These are phyloP conservation scores for Etia nguti DNA, from an alignment of 2,113 vertebrate genomes.

Conservation along the genomic window DNA sequence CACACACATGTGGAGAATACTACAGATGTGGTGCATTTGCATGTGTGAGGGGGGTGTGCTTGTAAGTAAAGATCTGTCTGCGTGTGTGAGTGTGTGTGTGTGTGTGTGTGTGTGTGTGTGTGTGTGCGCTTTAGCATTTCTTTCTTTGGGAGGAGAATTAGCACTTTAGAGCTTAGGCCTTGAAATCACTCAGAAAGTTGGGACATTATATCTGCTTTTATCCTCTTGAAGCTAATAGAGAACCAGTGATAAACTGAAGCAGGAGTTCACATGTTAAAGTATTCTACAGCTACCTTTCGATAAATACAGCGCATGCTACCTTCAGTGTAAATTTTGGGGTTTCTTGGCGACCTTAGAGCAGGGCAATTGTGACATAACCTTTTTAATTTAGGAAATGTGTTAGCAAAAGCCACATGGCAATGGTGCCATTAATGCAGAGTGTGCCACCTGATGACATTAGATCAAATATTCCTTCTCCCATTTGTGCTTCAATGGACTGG, in stretches of 20 bases:
- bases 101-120: not conserved
- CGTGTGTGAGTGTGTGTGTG: no score
- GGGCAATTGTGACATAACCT: not conserved
- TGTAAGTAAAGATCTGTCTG: not conserved
- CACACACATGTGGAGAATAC: not conserved
- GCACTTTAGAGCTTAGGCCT: not conserved
- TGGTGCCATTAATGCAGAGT: not conserved
- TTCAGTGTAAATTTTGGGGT: not conserved
- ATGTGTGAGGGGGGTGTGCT: not conserved
- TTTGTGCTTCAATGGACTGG: not conserved
- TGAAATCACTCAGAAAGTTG: not conserved
- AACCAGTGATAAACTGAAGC: not conserved
- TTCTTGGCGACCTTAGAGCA: not conserved
- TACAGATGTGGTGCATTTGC: not conserved
- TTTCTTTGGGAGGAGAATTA: not conserved
- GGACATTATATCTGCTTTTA: not conserved
- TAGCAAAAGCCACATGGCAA: not conserved
- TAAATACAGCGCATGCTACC: fast-evolving
- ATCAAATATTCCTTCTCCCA: not conserved
- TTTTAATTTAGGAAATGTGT: not conserved
- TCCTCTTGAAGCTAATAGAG: not conserved
- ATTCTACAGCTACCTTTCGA: not conserved
- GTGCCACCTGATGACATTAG: not conserved
- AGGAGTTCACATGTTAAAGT: not conserved
- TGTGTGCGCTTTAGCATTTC: not conserved